Evolutionary conservation across 1,140 invertebrate species (phyloP).

Genomic region (Drosophila equinoxialis): DNA sequence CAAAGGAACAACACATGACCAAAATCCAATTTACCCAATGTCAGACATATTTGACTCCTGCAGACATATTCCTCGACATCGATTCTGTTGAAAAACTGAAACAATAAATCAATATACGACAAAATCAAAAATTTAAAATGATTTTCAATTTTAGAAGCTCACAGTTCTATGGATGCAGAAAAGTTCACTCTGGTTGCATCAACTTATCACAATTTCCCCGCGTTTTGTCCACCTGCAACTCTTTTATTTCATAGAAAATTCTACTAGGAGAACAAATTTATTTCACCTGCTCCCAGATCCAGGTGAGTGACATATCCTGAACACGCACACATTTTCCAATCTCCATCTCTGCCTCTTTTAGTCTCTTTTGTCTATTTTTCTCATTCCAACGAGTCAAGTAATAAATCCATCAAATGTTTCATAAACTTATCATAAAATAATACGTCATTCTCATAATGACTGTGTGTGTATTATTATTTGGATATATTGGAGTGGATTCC

Average conservation of each 20-base stretch:
- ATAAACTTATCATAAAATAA: conserved; percentile 74
- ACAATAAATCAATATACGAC: neutral
- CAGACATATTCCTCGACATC: neutral
- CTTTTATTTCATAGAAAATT: neutral
- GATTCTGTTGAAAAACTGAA: neutral
- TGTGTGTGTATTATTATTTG: conserved; percentile 29
- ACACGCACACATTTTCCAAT: conserved; percentile 20
- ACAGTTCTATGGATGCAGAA: neutral
- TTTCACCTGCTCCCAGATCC: conserved; percentile 42
- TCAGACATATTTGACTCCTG: no score
- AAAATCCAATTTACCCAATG: no score
- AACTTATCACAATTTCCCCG: conserved; percentile 2
- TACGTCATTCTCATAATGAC: conserved; percentile 67
- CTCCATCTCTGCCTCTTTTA: neutral
- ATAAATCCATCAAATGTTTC: conserved; percentile 78
- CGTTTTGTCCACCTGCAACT: conserved; percentile 13
- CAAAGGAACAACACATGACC: no score
- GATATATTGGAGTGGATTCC: neutral
- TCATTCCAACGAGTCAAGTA: conserved; percentile 26
- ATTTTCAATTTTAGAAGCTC: neutral
- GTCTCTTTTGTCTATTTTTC: neutral
- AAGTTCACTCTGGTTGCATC: neutral
- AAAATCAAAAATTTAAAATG: no score
- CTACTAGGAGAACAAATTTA: neutral
- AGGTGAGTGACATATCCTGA: conserved; percentile 70